Evolutionary conservation across 2,113 vertebrate species (phyloP), one percentile per base, ranked within the genome.

Genomic region (Notarius lentiginosus): DNA sequence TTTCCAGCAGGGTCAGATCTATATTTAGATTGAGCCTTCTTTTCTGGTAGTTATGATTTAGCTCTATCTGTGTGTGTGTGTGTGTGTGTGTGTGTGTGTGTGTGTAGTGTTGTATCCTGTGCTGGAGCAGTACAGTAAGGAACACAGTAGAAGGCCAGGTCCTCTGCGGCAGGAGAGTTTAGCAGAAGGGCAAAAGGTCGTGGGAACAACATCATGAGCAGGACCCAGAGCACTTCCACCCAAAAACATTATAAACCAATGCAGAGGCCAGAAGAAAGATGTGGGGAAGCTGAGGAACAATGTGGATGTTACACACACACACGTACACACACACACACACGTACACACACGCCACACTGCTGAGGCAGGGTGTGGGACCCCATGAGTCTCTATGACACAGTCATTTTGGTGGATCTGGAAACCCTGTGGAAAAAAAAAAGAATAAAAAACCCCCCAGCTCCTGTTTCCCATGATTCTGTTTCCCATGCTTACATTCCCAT

Each of bases 261-360:
- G 66, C 47, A 85, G 53, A 89, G 61, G 77, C 51, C 84, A 82
- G 84, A 89, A 90, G 73, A 90, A 88, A 88, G 87, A 87, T 88
- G 83, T 88, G 89, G 93, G 95, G 95, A 95, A 95, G 79, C 92
- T 47, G 72, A 76, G 89, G 90, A 95, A 95, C 94, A 95, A 95
- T 95, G 94, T 91, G 90, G 90, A 90, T 87, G 91, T 88, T 92
- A 92, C 89, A 73, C 80, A 79, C 84, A 55, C 66, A 63, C 63
- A 15, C 60, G 24, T 53, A 12, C 49, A 58, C 81, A 81, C 76
- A 87, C n/a, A 75, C 66, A 56, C 58, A 24, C 88, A 79, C 27
- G n/a, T n/a, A 60, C 72, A 61, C 56, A 79, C 75, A 61, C 47
- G 22, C 51, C 77, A 79, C 86, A 58, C 75, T 82, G 65, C 83